These are phyloP conservation scores for Liparis tanakae DNA, from an alignment of 2,797 vertebrate species.

Conservation along the genomic window DNA sequence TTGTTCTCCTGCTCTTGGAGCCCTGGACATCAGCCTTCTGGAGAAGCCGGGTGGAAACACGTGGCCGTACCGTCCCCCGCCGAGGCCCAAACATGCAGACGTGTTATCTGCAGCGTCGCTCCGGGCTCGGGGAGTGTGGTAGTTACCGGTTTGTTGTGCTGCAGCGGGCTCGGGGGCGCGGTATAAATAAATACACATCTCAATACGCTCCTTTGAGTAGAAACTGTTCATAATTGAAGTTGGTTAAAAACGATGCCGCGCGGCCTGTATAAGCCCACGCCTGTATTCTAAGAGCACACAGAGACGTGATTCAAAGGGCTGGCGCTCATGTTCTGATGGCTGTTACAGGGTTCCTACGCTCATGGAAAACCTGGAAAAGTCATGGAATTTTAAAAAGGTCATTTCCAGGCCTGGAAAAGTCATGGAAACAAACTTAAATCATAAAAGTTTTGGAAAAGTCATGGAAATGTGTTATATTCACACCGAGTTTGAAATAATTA, in stretches of 20 bases:
- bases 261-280: neutral
- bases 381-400: too few species aligned
- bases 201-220: neutral
- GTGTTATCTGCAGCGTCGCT: neutral
- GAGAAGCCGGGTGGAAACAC: constrained; percentile 34
- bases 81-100: constrained; percentile 11
- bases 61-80: constrained; percentile 24
- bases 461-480: too few species aligned
- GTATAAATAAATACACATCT: neutral
- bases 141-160: neutral
- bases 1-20: constrained; percentile 13
- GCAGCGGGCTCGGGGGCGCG: neutral
- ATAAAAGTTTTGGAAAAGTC: too few species aligned
- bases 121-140: neutral
- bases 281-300: constrained; percentile 6
- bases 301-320: constrained; percentile 14
- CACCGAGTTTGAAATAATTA: too few species aligned
- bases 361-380: too few species aligned
- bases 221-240: neutral
- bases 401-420: too few species aligned
- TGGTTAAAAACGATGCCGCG: constrained; percentile 6
- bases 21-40: constrained; percentile 4
- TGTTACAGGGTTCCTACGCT: too few species aligned
- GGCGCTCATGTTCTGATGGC: constrained; percentile 3
- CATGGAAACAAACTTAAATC: too few species aligned